Base-by-base conservation (phyloP, 2,113 vertebrate genomes). In the Oryctolagus cuniculus region DNA sequence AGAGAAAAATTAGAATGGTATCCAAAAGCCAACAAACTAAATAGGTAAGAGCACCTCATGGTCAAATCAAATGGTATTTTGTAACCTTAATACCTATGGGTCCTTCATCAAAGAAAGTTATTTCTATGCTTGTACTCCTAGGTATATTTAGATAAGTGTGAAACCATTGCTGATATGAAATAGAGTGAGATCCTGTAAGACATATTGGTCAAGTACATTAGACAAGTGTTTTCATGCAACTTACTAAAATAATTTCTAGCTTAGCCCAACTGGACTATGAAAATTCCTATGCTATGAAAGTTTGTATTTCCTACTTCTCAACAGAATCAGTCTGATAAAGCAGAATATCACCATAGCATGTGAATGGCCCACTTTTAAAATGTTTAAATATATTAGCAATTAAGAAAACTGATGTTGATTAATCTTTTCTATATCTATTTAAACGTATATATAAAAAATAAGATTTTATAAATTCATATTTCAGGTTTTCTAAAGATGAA, bases 1-100 rank as follows among this genome's bases (percentile, higher is more conserved):
- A 91, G n/a, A 72, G 80, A n/a, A 95, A 93, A 93, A 93, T 82
- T 34, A 90, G 16, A 84, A 31, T 63, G 44, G 4, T 38, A 67
- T 51, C n/a, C 10, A 64, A 87, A 94, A 58, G 17, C 51, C 91
- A 91, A 87, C 16, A 61, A 87, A 73, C 2, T 51, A 58, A 77
- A 69, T 1, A 64, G 74, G 16, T 31, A 81, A 95, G 94, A 67
- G 9, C 1, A 34, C 9, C 5, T 89, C 7, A 22, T 53, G 2
- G 4, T 82, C 8, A 17, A 92, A 87, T 24, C 25, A 93, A 74
- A 87, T 87, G 49, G 78, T 24, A 84, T 51, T 93, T 78, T 61
- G 15, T 66, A 81, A 63, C 27, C 80, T 44, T 82, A 69, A 63
- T 34, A 67, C 87, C 69, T 80, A 77, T 77, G 75, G 51, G 11